phyloP scores from a whole-genome alignment of 2,888 invertebrate genomes.

The Drosophila anomalipes region DNA sequence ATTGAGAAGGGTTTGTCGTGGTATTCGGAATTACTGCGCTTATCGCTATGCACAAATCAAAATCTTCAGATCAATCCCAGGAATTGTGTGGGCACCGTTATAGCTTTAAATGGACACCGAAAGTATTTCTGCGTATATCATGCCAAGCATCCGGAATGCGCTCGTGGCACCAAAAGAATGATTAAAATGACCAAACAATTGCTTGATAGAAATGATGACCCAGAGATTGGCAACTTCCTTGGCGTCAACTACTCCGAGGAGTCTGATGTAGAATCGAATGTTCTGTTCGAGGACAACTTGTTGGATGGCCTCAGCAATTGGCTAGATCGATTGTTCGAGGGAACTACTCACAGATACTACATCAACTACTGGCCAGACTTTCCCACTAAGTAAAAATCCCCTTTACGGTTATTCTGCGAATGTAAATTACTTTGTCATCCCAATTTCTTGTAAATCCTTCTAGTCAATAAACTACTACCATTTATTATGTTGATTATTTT shows the following conservation, averaged over 20 bases:
- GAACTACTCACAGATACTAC: conserved; percentile 97
- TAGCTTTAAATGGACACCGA: conserved; percentile 97
- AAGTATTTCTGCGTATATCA: conserved; percentile 99
- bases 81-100: conserved; percentile 98
- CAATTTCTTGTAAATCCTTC: conserved; percentile 53
- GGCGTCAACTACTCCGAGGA: conserved; percentile 91
- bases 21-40: conserved; percentile 95
- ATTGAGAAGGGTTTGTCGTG: conserved; percentile 96
- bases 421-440: conserved; percentile 53
- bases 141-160: conserved; percentile 95
- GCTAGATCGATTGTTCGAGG: conserved; percentile 98
- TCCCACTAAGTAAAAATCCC: conserved; percentile 89
- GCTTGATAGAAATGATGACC: conserved; percentile 87
- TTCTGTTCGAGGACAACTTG: conserved; percentile 90
- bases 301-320: conserved; percentile 97
- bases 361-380: conserved; percentile 99
- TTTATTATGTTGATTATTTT: conserved; percentile 28
- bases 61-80: conserved; percentile 96
- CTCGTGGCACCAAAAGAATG: conserved; percentile 90
- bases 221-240: conserved; percentile 94
- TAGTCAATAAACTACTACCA: conserved; percentile 51
- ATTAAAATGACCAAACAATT: conserved; percentile 89
- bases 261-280: conserved; percentile 86
- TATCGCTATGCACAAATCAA: conserved; percentile 93
- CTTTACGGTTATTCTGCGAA: conserved; percentile 9